A percentile compares a stretch with the other conserved stretches of the same genome.
phyloP scores from a whole-genome alignment of 2,113 vertebrate genomes.

The Scomber japonicus region DNA sequence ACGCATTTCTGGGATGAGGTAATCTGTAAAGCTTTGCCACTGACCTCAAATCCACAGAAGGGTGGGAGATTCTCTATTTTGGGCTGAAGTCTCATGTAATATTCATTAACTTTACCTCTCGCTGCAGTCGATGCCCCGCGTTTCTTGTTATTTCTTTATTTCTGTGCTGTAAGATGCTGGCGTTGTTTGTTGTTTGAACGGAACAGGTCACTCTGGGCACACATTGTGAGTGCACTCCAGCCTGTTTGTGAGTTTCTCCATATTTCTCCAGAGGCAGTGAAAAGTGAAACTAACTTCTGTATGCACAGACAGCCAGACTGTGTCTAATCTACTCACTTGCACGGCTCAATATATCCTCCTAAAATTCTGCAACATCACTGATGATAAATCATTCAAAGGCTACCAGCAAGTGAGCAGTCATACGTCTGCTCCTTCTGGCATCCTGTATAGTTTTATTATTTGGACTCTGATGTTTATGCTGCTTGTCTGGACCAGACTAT shows the following conservation, averaged over 20 bases:
- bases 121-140: constrained; percentile 48
- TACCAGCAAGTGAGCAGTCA: constrained; percentile 38
- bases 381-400: constrained; percentile 61
- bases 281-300: constrained; percentile 57
- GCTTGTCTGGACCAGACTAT: neutral
- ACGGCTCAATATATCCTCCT: constrained; percentile 45
- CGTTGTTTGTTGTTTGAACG: constrained; percentile 51
- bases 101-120: constrained; percentile 79
- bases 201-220: constrained; percentile 47
- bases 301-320: constrained; percentile 42
- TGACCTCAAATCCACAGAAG: constrained; percentile 67
- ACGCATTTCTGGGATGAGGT: constrained; percentile 50
- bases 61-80: constrained; percentile 80
- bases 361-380: constrained; percentile 50
- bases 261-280: constrained; percentile 63
- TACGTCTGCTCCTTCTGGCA: constrained; percentile 24
- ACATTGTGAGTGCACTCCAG: constrained; percentile 41
- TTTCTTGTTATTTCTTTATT: constrained; percentile 60
- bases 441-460: constrained; percentile 24
- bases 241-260: constrained; percentile 53
- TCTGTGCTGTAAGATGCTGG: constrained; percentile 26
- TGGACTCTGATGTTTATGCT: constrained; percentile 20
- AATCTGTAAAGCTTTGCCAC: constrained; percentile 53
- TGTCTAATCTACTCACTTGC: constrained; percentile 42
- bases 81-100: constrained; percentile 77